Percentiles rank a stretch among this genome's conserved stretches.
Conservation (phyloP, 2,797 vertebrate genomes). For the Falco biarmicus region DNA sequence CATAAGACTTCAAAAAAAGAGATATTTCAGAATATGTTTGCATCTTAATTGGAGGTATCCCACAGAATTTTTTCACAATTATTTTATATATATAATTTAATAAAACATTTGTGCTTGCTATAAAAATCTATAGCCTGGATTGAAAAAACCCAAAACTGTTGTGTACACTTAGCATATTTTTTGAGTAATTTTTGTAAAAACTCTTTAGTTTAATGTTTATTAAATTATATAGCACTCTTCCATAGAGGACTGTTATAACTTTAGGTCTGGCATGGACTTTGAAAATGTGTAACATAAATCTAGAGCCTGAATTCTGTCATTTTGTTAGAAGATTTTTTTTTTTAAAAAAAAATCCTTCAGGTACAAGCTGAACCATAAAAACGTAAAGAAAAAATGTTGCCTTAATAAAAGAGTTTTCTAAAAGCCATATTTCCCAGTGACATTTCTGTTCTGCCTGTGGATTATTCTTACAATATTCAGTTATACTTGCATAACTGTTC, state of each 20-base stretch:
- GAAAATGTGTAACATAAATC: neutral
- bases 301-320: neutral
- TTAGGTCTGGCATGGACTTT: neutral
- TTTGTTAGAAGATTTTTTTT: neutral
- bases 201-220: neutral
- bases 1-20: neutral
- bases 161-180: neutral
- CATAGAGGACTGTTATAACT: neutral
- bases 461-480: neutral
- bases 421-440: neutral
- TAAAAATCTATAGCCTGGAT: neutral
- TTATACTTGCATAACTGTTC: neutral
- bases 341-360: neutral
- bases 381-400: neutral
- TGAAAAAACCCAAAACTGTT: neutral
- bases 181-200: neutral
- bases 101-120: neutral
- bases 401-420: neutral
- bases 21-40: neutral
- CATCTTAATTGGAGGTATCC: neutral
- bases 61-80: neutral
- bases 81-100: neutral
- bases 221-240: neutral
- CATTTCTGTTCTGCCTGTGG: neutral
- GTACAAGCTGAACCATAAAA: neutral